Percentiles rank a stretch among this genome's conserved stretches.
Conservation (phyloP, 2,797 vertebrate species). For the Babyrousa celebensis region DNA sequence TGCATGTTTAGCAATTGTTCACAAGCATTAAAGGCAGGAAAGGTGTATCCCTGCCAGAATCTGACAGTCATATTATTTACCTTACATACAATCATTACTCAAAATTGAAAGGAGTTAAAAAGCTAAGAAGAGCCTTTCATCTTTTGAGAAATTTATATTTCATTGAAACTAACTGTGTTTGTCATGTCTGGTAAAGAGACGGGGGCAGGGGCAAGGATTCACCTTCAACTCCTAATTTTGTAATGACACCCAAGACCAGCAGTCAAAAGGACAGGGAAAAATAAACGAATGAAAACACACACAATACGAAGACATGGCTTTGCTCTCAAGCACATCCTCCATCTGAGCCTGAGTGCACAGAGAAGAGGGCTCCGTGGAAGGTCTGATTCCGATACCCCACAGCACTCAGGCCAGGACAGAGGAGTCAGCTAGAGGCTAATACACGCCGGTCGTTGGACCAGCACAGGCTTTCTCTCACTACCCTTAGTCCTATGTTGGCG, state of each 20-base stretch:
- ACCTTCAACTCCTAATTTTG: conserved; percentile 13
- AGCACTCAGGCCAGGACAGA: not conserved
- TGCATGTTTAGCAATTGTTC: conserved; percentile 56
- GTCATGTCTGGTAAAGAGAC: not conserved
- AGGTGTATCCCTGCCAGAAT: conserved; percentile 36
- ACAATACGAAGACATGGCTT: not conserved
- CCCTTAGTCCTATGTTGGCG: not conserved
- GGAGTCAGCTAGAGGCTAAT: not conserved
- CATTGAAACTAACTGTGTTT: not conserved
- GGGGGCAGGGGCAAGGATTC: not conserved
- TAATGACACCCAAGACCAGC: not conserved
- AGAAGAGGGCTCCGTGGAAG: not conserved
- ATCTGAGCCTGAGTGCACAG: not conserved
- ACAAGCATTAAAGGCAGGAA: conserved; percentile 58
- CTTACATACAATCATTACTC: not conserved
- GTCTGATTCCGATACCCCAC: not conserved
- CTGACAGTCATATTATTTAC: conserved; percentile 28
- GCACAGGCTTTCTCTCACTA: fast-evolving
- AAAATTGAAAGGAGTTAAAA: conserved; percentile 39
- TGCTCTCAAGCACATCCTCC: not conserved
- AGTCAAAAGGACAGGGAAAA: not conserved
- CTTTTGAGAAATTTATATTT: conserved; percentile 43
- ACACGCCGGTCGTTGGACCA: too few relatives aligned
- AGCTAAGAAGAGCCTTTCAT: conserved; percentile 67
- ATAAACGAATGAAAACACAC: not conserved